phyloP scores from a whole-genome alignment of 2,888 invertebrate species.

The Eledona agricola region DNA sequence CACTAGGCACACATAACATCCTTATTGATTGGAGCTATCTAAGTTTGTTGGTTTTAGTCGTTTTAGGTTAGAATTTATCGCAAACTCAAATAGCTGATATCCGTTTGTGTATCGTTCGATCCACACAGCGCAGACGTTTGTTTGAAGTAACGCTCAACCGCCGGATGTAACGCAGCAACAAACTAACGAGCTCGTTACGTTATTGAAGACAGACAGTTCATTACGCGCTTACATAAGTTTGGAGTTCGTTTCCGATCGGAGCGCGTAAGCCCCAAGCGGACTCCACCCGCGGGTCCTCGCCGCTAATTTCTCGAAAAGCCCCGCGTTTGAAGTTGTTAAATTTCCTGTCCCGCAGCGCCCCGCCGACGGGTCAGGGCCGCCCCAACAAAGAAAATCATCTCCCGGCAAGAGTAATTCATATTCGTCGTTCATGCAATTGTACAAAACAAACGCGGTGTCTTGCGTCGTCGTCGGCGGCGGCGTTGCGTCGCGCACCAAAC shows the following conservation, averaged over 20 bases:
- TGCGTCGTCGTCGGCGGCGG: too few species aligned
- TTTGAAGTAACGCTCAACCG: slow-evolving; percentile 29
- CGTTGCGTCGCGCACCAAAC: slow-evolving; percentile 47
- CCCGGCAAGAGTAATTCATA: slow-evolving; percentile 55
- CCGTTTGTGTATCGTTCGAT: slow-evolving; percentile 12
- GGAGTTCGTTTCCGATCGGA: slow-evolving; percentile 39
- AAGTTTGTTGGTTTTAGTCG: slow-evolving; percentile 23
- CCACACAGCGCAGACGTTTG: slow-evolving; percentile 14
- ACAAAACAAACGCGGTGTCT: slow-evolving; percentile 57
- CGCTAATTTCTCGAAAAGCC: too few species aligned
- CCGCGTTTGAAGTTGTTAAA: too few species aligned
- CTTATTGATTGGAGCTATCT: slow-evolving; percentile 21
- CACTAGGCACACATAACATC: slow-evolving; percentile 21
- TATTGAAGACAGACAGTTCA: slow-evolving; percentile 36
- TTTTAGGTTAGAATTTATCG: slow-evolving; percentile 20
- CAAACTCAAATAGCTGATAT: slow-evolving; percentile 24
- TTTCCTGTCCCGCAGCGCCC: too few species aligned
- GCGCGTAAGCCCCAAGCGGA: slow-evolving; percentile 41
- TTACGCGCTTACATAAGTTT: slow-evolving; percentile 35
- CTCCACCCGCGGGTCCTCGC: too few species aligned
- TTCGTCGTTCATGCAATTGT: slow-evolving; percentile 58
- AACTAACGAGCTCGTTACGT: slow-evolving; percentile 33
- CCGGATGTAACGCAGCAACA: slow-evolving; percentile 32
- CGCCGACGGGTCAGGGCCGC: slow-evolving; percentile 40
- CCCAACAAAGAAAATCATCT: slow-evolving; percentile 54